Evolutionary conservation across 2,888 invertebrate species (phyloP).

Genomic region (Eurois occulta): DNA sequence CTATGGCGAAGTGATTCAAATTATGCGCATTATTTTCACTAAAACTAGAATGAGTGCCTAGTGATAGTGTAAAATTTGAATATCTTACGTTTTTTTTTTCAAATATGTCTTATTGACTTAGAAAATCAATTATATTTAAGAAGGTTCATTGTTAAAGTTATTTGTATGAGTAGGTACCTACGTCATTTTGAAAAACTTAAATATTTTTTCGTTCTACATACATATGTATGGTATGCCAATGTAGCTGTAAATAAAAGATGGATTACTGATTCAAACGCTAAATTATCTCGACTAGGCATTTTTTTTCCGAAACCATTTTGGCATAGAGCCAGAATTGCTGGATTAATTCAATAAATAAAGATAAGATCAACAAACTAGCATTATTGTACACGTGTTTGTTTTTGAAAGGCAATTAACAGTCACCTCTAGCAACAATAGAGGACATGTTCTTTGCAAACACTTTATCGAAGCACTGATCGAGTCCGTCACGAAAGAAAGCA

Average conservation of each 20-base stretch:
- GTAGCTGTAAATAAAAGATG: background rate
- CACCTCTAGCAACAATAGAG: background rate
- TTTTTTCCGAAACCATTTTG: conserved; percentile 26
- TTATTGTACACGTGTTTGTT: background rate
- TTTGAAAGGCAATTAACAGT: background rate
- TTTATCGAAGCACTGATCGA: background rate
- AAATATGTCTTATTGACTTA: background rate
- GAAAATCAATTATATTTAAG: background rate
- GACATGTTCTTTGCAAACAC: background rate
- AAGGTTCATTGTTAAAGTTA: background rate
- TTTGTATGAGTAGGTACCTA: too few species aligned
- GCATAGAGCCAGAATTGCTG: conserved; percentile 3
- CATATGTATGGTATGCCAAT: background rate
- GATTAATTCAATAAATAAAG: conserved; percentile 1
- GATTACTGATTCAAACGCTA: background rate
- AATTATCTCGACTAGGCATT: background rate
- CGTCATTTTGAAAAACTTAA: background rate
- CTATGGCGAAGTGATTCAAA: background rate
- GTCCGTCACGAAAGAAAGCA: background rate
- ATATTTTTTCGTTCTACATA: background rate
- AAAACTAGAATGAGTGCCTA: too few species aligned
- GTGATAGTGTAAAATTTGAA: background rate
- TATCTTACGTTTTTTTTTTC: background rate
- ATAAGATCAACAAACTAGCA: background rate
- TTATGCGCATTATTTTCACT: background rate